Percentiles rank a stretch among this genome's conserved stretches.
Conservation (phyloP, 2,113 vertebrate genomes). For the Lophura nycthemera region DNA sequence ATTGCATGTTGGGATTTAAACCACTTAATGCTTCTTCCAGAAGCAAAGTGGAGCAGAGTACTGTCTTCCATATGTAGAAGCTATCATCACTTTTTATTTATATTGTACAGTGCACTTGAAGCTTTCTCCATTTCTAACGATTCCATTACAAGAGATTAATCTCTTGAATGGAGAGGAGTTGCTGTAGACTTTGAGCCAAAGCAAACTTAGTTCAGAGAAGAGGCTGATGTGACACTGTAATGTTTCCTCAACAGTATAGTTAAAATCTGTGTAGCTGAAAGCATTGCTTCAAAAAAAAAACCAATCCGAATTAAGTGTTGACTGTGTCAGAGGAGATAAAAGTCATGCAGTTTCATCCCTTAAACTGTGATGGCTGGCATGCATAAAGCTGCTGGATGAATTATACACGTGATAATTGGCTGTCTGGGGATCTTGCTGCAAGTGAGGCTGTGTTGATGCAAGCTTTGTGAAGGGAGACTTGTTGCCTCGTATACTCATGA, state of each 20-base stretch:
- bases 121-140: background rate
- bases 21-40: background rate
- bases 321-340: background rate
- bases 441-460: background rate
- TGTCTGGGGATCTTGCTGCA: slow-evolving; percentile 1
- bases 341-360: slow-evolving; percentile 4
- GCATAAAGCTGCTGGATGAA: background rate
- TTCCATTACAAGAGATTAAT: background rate
- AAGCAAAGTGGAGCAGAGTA: background rate
- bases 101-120: background rate
- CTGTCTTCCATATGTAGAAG: background rate
- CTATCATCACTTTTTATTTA: background rate
- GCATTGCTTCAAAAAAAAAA: background rate
- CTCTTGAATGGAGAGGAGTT: background rate
- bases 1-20: background rate
- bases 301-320: background rate
- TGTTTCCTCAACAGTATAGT: background rate
- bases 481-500: background rate
- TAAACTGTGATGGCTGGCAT: background rate
- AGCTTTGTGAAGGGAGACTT: background rate
- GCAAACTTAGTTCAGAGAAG: background rate
- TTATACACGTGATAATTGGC: background rate
- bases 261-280: background rate
- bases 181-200: background rate
- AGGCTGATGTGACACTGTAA: background rate